Evolutionary conservation across 2,888 invertebrate genomes (phyloP).

Genomic region (Stegophylla sp.): DNA sequence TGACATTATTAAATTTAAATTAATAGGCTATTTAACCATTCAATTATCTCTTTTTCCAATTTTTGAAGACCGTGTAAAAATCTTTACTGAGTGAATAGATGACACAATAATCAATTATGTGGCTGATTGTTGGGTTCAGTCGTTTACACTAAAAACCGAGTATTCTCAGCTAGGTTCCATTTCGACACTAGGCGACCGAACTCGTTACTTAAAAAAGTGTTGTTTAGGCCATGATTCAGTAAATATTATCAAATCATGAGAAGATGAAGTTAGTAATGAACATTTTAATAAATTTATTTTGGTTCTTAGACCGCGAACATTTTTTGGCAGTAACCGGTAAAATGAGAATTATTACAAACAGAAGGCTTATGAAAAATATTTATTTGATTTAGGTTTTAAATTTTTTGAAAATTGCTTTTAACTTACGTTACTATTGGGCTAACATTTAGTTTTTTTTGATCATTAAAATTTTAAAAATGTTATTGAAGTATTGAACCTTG

Average conservation of each 20-base stretch:
- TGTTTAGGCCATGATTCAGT: constrained; percentile 10
- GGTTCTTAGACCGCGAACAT: constrained; percentile 16
- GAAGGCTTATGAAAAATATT: constrained; percentile 5
- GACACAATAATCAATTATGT: too few species aligned
- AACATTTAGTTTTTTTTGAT: constrained; percentile 21
- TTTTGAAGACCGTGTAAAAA: too few species aligned
- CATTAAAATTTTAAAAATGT: constrained; percentile 20
- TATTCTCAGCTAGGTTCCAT: too few species aligned
- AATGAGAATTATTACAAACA: constrained; percentile 9
- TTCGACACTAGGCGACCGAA: too few species aligned
- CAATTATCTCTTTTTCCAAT: too few species aligned
- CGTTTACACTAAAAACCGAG: too few species aligned
- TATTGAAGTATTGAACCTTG: constrained; percentile 3
- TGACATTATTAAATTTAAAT: too few species aligned
- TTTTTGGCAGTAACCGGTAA: constrained; percentile 20
- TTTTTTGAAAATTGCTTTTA: constrained; percentile 12
- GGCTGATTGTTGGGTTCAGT: too few species aligned
- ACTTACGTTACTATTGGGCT: constrained; percentile 19
- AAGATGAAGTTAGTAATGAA: constrained; percentile 27
- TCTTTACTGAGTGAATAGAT: too few species aligned
- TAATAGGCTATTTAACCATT: too few species aligned
- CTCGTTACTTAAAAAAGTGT: constrained; percentile 16
- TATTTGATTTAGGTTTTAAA: constrained; percentile 15
- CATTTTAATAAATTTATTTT: constrained; percentile 33
- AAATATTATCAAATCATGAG: constrained; percentile 22